Evolutionary conservation across 2,888 invertebrate species (phyloP).

Genomic region (Epinotia ramella): DNA sequence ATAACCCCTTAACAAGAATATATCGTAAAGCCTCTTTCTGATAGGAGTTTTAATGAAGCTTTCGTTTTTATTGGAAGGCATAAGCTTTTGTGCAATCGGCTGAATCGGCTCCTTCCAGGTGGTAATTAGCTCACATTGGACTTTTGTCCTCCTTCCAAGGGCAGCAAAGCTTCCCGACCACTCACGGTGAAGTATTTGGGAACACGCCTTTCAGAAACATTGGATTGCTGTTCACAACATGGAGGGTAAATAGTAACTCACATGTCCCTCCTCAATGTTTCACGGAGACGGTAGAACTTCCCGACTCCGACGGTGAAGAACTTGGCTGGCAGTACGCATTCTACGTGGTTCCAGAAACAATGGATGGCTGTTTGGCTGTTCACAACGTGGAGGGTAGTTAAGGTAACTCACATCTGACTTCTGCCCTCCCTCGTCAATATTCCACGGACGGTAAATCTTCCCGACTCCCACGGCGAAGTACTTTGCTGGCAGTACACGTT

Average conservation of each 20-base stretch:
- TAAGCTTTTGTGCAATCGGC: too few species aligned
- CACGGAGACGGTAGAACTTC: constrained; percentile 55
- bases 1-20: too few species aligned
- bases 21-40: too few species aligned
- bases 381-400: neutral
- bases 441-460: constrained; percentile 54
- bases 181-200: too few species aligned
- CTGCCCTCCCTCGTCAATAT: constrained; percentile 49
- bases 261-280: constrained; percentile 45
- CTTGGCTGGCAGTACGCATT: constrained; percentile 35
- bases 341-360: constrained; percentile 20
- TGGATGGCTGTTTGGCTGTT: constrained; percentile 49
- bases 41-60: neutral
- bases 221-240: constrained; percentile 45
- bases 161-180: too few species aligned
- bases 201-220: constrained; percentile 20
- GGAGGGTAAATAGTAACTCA: too few species aligned
- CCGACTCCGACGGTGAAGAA: constrained; percentile 54
- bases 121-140: too few species aligned
- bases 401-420: constrained; percentile 53
- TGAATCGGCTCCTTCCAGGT: too few species aligned
- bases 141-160: too few species aligned
- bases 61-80: too few species aligned
- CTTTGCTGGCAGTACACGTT: constrained; percentile 35
- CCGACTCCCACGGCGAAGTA: constrained; percentile 54